Base-by-base conservation (phyloP, 1,140 invertebrate genomes). In the Mercenaria mercenaria region DNA sequence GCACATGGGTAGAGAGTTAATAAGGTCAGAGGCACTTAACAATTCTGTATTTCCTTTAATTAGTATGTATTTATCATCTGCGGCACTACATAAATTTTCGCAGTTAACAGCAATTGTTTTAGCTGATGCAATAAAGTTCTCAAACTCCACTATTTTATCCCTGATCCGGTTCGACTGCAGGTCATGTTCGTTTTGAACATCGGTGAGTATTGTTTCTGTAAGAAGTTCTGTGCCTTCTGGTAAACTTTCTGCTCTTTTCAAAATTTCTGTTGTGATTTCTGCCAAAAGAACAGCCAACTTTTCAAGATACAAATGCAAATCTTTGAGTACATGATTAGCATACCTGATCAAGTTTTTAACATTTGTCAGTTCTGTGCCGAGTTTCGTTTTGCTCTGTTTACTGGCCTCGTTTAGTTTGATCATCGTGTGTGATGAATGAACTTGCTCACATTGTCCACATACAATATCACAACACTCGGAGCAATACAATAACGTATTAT, bases 101-200 rank as follows among this genome's bases (percentile, higher is more conserved):
- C 76, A 67, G 29, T 69, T 81, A 32, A 52, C 32, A 18, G 59
- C 76, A 23, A 79, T 43, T n/a, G 41, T 67, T 81, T 88, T 88
- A 26, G 86, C 86, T 64, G 50, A 59, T 20, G 76, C 52, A 32
- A 88, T 67, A 56, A 88, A 88, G n/a, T 88, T 37, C 29, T 88
- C 77, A 41, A 88, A 88, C 43, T 88, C 86, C 32, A 74, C n/a
- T 6, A 88, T 88, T 56, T 88, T 88, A n/a, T 80, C 41, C 13
- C 34, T 34, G 43, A 88, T 69, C 47, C 77, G 18, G 32, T 88
- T 72, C 0, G 76, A 32, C 56, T 88, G 76, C 20, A 29, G 18
- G 37, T 77, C 74, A 34, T 88, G 86, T 26, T 80, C 86, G 1
- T 26, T 32, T n/a, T 80, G 37, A 43, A 88, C 59, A 34, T 88